phyloP scores from a whole-genome alignment of 2,888 invertebrate genomes.

The Saturnia japonica region DNA sequence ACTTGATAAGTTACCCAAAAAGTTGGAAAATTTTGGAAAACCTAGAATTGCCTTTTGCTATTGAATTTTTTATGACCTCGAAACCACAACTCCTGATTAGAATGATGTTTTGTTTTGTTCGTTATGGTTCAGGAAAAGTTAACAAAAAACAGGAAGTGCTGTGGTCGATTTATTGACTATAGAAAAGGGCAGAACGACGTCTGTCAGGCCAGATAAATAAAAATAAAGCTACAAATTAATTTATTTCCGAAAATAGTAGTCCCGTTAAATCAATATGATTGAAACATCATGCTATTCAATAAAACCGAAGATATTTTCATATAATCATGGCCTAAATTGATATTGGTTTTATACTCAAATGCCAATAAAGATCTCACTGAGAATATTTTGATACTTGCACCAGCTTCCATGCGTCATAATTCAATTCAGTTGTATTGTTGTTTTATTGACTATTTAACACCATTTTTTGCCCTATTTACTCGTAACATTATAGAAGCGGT shows the following conservation, averaged over 20 bases:
- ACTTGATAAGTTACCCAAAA: no score
- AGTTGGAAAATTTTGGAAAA: no score
- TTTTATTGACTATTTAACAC: slow-evolving; percentile 18
- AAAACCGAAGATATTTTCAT: background rate
- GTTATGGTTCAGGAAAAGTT: no score
- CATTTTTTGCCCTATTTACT: slow-evolving; percentile 14
- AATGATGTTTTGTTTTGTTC: no score
- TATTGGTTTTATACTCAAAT: slow-evolving; percentile 10
- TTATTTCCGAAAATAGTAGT: background rate
- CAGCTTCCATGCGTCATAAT: slow-evolving; percentile 3
- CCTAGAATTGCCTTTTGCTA: no score
- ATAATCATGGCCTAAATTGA: background rate
- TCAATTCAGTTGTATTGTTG: slow-evolving; percentile 8
- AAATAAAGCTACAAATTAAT: background rate
- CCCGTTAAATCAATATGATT: background rate
- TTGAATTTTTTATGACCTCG: no score
- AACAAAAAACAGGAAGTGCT: no score
- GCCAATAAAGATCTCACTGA: slow-evolving; percentile 3
- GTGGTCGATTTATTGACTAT: no score
- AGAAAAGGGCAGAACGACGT: no score
- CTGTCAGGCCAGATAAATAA: no score
- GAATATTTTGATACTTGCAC: slow-evolving; percentile 5
- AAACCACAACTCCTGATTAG: no score
- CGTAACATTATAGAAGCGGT: slow-evolving; percentile 9
- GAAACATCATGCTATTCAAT: background rate